Evolutionary conservation across 2,113 vertebrate genomes (phyloP).

Genomic region (Psettodes erumei): DNA sequence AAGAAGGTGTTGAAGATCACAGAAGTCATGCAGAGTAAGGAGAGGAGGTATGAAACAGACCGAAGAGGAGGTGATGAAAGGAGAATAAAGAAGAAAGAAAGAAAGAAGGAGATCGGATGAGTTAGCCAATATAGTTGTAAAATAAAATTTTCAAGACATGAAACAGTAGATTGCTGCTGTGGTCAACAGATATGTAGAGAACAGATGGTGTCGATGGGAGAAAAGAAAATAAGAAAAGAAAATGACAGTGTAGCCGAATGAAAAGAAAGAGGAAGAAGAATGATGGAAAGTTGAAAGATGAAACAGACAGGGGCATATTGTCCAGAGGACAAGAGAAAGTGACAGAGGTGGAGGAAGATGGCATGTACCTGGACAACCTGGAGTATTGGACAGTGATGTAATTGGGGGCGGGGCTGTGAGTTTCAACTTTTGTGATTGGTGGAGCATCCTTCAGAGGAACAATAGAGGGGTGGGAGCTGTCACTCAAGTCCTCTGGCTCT

Average conservation of each 20-base stretch:
- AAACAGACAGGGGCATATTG: not conserved
- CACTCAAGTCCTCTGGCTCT: slow-evolving; percentile 81
- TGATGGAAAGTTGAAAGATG: not conserved
- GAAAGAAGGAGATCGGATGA: not conserved
- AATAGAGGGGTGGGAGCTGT: slow-evolving; percentile 79
- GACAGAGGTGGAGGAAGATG: not conserved
- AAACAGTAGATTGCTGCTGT: slow-evolving; percentile 35
- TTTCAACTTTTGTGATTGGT: slow-evolving; percentile 59
- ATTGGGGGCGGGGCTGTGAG: slow-evolving; percentile 53
- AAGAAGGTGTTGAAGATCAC: slow-evolving; percentile 27
- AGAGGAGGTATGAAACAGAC: slow-evolving; percentile 3
- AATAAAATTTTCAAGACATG: slow-evolving; percentile 31
- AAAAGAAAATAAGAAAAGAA: no score
- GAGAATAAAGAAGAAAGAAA: slow-evolving; percentile 32
- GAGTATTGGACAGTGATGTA: slow-evolving; percentile 81
- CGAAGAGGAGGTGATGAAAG: slow-evolving; percentile 25
- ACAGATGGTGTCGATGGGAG: not conserved
- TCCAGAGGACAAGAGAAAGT: not conserved
- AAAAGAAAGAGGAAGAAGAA: not conserved
- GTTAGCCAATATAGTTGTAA: slow-evolving; percentile 9
- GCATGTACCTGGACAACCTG: slow-evolving; percentile 69
- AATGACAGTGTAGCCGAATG: not conserved
- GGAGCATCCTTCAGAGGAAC: slow-evolving; percentile 80
- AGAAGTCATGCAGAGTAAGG: not conserved
- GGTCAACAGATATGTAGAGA: slow-evolving; percentile 7